phyloP scores from a whole-genome alignment of 2,113 vertebrate species.

The Brachypodius melanocephalos region DNA sequence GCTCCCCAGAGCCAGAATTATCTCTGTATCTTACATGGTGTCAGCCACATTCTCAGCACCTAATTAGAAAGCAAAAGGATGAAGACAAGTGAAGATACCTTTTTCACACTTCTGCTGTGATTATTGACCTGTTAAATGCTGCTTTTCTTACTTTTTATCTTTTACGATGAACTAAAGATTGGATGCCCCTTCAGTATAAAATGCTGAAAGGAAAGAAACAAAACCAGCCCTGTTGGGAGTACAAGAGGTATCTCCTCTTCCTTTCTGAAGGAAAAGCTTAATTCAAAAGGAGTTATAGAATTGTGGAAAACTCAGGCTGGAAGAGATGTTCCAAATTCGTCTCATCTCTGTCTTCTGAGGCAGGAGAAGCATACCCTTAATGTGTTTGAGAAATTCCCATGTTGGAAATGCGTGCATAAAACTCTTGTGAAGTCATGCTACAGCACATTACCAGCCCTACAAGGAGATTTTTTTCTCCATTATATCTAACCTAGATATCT shows the following conservation, averaged over 20 bases:
- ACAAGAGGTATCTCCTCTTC: neutral
- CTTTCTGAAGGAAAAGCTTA: neutral
- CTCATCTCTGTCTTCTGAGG: neutral
- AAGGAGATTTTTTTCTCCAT: neutral
- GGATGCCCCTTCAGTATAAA: neutral
- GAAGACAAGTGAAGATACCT: neutral
- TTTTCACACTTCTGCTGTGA: neutral
- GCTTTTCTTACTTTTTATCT: neutral
- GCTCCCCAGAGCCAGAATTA: neutral
- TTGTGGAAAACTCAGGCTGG: neutral
- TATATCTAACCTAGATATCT: neutral
- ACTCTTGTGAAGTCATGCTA: neutral
- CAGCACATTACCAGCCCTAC: fast-evolving
- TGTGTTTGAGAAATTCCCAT: neutral
- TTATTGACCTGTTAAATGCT: neutral
- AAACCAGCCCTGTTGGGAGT: neutral
- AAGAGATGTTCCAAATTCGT: neutral
- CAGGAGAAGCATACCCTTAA: neutral
- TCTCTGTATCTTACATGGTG: neutral
- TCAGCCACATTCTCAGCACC: neutral
- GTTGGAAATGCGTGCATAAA: neutral
- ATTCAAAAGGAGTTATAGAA: neutral
- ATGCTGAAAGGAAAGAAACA: fast-evolving
- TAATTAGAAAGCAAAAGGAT: conserved; percentile 20
- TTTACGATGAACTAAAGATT: neutral